phyloP scores from a whole-genome alignment of 2,113 vertebrate genomes.

The Corynorhinus townsendii region DNA sequence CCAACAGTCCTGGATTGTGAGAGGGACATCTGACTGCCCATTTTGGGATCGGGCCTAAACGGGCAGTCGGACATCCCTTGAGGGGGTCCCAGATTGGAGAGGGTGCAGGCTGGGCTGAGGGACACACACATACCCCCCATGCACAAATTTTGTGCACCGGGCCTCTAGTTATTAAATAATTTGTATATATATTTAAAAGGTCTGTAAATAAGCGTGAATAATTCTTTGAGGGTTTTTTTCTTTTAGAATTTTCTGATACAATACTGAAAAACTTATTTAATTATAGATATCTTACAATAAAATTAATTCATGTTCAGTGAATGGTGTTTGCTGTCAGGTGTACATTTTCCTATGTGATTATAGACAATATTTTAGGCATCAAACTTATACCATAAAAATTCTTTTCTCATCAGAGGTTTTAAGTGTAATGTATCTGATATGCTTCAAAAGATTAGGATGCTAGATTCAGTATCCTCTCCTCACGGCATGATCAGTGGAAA shows the following conservation, averaged over 20 bases:
- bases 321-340: background rate
- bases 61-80: too few relatives aligned
- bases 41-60: too few relatives aligned
- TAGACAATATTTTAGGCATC: background rate
- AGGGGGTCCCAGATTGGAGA: too few relatives aligned
- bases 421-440: background rate
- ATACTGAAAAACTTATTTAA: constrained; percentile 29
- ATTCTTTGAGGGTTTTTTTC: background rate
- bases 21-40: too few relatives aligned
- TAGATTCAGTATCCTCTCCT: background rate
- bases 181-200: background rate
- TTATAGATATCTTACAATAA: background rate
- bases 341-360: background rate
- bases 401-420: background rate
- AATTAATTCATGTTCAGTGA: background rate
- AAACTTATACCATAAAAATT: background rate
- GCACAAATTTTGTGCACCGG: too few relatives aligned
- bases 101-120: too few relatives aligned
- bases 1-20: too few relatives aligned
- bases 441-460: background rate
- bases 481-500: background rate
- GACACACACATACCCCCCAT: too few relatives aligned
- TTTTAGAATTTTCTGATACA: background rate
- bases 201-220: background rate
- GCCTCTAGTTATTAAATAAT: background rate